Evolutionary conservation across 2,888 invertebrate genomes (phyloP).

Genomic region (Mechanitis mazaeus): DNA sequence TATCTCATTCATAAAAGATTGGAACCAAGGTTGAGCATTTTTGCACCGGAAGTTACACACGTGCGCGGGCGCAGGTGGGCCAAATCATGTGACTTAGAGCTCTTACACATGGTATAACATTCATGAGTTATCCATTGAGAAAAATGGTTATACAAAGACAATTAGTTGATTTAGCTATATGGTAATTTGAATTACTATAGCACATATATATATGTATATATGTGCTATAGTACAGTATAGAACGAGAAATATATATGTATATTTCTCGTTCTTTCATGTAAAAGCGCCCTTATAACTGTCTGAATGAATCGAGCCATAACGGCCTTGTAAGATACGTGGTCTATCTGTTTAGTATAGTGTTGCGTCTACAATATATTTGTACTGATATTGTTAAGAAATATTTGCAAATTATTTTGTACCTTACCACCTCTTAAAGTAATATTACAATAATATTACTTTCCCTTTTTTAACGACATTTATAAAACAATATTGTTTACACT

Average conservation of each 20-base stretch:
- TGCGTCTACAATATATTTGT: constrained; percentile 13
- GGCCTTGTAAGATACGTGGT: constrained; percentile 31
- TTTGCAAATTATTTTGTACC: too few relatives aligned
- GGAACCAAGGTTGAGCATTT: constrained; percentile 28
- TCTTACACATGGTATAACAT: constrained; percentile 14
- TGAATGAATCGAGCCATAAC: constrained; percentile 29
- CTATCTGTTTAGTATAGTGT: constrained; percentile 26
- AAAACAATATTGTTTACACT: too few relatives aligned
- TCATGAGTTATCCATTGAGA: too few relatives aligned
- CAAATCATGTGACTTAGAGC: constrained; percentile 17
- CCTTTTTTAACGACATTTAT: too few relatives aligned
- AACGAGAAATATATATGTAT: too few relatives aligned
- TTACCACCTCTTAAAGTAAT: too few relatives aligned
- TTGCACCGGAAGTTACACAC: constrained; percentile 36
- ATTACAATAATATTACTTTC: too few relatives aligned
- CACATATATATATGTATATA: not conserved
- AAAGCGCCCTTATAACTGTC: constrained; percentile 20
- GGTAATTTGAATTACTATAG: too few relatives aligned
- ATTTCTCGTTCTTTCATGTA: not conserved
- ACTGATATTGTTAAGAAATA: not conserved
- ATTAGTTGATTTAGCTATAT: too few relatives aligned
- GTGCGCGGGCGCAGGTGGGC: constrained; percentile 46
- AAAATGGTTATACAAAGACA: too few relatives aligned
- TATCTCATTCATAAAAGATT: constrained; percentile 33
- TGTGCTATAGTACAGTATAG: too few relatives aligned